These are phyloP conservation scores for Elaphurus davidianus DNA, from an alignment of 2,113 vertebrate species.

Conservation along the genomic window DNA sequence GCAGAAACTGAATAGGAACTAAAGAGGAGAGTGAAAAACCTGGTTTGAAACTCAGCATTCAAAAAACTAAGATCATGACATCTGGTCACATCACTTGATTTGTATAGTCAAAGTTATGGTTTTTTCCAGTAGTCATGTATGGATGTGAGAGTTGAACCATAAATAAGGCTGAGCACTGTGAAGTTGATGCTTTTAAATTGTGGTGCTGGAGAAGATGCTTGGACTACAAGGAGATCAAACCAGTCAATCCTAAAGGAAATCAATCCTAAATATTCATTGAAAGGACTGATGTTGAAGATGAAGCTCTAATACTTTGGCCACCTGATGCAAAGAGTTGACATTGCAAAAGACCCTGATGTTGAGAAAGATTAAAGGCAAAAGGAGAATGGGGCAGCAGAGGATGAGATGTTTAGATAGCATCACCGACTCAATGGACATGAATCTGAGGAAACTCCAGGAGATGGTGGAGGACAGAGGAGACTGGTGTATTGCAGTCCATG, in stretches of 20 bases:
- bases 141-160: background rate
- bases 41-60: background rate
- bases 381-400: background rate
- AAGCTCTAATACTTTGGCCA: background rate
- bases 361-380: background rate
- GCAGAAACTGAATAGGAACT: background rate
- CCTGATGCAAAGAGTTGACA: background rate
- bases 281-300: background rate
- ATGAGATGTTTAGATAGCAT: background rate
- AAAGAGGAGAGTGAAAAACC: background rate
- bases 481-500: background rate
- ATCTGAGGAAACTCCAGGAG: background rate
- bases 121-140: background rate
- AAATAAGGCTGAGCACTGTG: fast-evolving
- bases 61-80: background rate
- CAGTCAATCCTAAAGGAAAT: background rate
- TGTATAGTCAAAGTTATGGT: background rate
- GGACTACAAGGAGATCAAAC: background rate
- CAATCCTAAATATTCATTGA: background rate
- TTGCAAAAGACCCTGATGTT: background rate
- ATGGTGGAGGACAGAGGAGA: background rate
- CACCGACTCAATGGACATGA: background rate
- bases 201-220: background rate
- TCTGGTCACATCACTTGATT: background rate
- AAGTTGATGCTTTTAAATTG: background rate